Conservation (phyloP, 2,888 invertebrate genomes). For the Lacanobia wlatinum region DNA sequence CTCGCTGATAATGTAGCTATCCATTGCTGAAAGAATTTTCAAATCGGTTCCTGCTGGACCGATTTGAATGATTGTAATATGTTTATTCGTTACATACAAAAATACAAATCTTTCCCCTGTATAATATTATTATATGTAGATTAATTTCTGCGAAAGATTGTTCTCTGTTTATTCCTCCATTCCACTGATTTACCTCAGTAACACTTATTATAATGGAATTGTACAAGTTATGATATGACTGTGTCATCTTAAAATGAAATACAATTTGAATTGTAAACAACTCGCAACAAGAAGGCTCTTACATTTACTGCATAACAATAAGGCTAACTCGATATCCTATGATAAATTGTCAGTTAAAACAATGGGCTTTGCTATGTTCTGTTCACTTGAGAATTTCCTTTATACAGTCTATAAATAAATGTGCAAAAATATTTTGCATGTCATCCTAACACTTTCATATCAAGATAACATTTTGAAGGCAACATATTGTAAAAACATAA, state of each 20-base stretch:
- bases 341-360: slow-evolving; percentile 41
- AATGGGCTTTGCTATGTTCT: slow-evolving; percentile 27
- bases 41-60: too few relatives aligned
- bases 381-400: slow-evolving; percentile 5
- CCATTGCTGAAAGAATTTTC: too few relatives aligned
- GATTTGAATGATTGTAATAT: too few relatives aligned
- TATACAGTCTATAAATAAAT: slow-evolving; percentile 18
- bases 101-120: too few relatives aligned
- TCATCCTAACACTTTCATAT: background rate
- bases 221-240: background rate
- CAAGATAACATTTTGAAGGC: background rate
- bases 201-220: background rate
- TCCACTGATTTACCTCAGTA: background rate
- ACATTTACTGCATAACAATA: slow-evolving; percentile 54
- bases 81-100: too few relatives aligned
- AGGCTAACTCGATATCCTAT: slow-evolving; percentile 25
- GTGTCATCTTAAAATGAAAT: background rate
- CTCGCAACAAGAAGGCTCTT: slow-evolving; percentile 2
- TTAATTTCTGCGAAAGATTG: background rate
- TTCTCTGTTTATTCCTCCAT: too few relatives aligned
- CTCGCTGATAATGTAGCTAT: too few relatives aligned
- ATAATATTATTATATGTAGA: too few relatives aligned
- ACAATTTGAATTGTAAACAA: slow-evolving; percentile 21
- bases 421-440: background rate
- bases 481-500: background rate